Percentiles rank a stretch among this genome's conserved stretches.
Conservation (phyloP, 2,113 vertebrate genomes). For the Podiceps cristatus region DNA sequence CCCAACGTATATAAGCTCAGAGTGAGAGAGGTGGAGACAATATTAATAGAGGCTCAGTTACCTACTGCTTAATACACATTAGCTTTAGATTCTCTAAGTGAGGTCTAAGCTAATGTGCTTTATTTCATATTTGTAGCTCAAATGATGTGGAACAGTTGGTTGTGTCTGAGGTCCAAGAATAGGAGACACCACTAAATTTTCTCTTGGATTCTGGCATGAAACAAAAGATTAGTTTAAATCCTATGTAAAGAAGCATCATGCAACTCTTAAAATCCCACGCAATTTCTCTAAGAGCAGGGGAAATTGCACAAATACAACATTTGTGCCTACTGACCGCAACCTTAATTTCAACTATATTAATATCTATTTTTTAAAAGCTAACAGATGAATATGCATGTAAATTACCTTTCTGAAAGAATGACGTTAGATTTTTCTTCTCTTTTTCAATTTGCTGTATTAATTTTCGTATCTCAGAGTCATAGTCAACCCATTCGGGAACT, state of each 20-base stretch:
- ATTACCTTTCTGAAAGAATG: not conserved
- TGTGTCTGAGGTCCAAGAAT: not conserved
- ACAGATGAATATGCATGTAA: not conserved
- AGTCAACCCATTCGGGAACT: conserved; percentile 91
- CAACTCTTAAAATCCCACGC: not conserved
- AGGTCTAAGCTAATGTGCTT: not conserved
- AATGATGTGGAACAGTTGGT: not conserved
- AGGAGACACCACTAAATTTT: not conserved
- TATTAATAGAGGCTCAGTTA: not conserved
- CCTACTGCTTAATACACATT: not conserved
- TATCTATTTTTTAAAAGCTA: not conserved
- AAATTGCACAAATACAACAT: not conserved
- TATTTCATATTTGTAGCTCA: not conserved
- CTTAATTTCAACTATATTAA: not conserved
- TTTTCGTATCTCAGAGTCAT: conserved; percentile 88
- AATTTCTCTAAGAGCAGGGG: not conserved
- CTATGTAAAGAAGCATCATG: not conserved
- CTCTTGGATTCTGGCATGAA: not conserved
- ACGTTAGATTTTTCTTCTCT: conserved; percentile 53
- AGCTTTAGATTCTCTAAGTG: not conserved
- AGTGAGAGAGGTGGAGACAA: not conserved
- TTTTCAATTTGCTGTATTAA: conserved; percentile 78
- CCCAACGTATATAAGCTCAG: rapidly evolving
- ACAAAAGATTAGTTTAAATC: not conserved
- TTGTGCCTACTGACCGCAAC: not conserved